A percentile compares a stretch with the other conserved stretches of the same genome.
Conservation (phyloP, 1,140 invertebrate genomes). For the Mya arenaria region DNA sequence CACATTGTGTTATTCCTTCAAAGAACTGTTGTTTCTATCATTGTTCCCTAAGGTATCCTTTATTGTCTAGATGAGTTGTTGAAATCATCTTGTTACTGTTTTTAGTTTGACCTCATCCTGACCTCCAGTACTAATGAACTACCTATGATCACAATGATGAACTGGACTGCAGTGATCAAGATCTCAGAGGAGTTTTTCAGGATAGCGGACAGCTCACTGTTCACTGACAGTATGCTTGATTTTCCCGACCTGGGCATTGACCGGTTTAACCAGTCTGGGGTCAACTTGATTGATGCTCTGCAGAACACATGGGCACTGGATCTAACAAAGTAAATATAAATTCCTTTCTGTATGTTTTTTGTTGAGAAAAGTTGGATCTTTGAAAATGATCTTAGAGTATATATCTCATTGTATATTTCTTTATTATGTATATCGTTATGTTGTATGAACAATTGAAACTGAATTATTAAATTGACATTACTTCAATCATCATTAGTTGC, state of each 20-base stretch:
- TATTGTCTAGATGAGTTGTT: neutral
- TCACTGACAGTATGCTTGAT: neutral
- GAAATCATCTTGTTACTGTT: neutral
- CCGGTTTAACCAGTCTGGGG: neutral
- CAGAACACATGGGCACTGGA: slow-evolving; percentile 22
- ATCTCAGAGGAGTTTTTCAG: neutral
- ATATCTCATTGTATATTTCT: no score
- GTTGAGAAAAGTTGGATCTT: no score
- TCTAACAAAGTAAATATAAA: slow-evolving; percentile 13
- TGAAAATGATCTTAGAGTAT: no score
- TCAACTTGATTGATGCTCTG: slow-evolving; percentile 4
- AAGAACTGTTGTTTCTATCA: no score
- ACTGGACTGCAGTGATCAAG: slow-evolving; percentile 24
- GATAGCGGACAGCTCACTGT: neutral
- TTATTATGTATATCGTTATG: no score
- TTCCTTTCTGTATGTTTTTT: no score
- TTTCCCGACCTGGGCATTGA: slow-evolving; percentile 4
- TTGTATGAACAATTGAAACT: no score
- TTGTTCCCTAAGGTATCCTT: no score
- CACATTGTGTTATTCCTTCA: no score
- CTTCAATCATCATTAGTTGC: no score
- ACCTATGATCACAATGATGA: neutral
- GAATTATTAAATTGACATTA: no score
- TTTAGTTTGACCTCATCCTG: slow-evolving; percentile 20
- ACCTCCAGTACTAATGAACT: neutral